A percentile compares a stretch with the other conserved stretches of the same genome.
Evolutionary conservation across 1,140 invertebrate genomes (phyloP).

Genomic region (Yoshiicerus persimilis): DNA sequence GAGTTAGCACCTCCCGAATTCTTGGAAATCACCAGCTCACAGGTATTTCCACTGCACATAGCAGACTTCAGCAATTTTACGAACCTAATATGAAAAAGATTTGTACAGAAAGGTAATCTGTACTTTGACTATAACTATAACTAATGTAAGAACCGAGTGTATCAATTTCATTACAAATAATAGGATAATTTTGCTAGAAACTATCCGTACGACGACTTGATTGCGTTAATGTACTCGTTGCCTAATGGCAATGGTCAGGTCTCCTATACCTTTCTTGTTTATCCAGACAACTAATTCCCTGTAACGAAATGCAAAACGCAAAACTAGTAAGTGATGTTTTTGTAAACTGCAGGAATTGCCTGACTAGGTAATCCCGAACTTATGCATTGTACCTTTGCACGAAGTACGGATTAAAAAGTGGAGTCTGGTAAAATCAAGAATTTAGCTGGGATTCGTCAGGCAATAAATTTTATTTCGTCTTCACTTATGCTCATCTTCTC

Average conservation of each 20-base stretch:
- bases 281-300: neutral
- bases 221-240: neutral
- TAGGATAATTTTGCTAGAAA: neutral
- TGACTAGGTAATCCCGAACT: neutral
- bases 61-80: too few species aligned
- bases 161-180: neutral
- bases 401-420: too few species aligned
- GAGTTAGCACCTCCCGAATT: neutral
- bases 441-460: neutral
- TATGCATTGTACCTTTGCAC: neutral
- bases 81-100: too few species aligned
- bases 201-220: neutral
- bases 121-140: too few species aligned
- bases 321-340: too few species aligned
- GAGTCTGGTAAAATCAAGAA: neutral
- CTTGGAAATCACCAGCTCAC: too few species aligned
- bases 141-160: neutral
- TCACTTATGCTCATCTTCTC: neutral
- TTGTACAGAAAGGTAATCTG: too few species aligned
- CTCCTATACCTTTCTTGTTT: too few species aligned
- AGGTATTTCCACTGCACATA: neutral
- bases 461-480: neutral
- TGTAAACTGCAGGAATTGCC: neutral
- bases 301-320: neutral
- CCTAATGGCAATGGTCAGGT: too few species aligned